phyloP scores from a whole-genome alignment of 2,888 invertebrate species.

The Amitus sp. region DNA sequence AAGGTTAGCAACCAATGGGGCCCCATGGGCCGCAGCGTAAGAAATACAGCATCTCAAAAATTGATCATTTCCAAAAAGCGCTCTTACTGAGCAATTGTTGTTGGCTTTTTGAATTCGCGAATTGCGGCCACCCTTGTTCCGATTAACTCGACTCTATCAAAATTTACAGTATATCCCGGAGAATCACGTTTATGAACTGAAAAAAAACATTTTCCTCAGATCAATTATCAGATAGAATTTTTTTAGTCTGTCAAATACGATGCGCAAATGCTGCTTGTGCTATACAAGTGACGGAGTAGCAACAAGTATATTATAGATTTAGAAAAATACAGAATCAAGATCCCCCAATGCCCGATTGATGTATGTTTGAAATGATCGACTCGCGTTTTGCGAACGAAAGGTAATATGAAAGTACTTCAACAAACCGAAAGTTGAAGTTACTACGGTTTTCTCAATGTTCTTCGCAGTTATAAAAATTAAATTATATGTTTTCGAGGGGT shows the following conservation, averaged over 20 bases:
- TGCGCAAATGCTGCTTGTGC: slow-evolving; percentile 28
- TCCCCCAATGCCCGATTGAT: slow-evolving; percentile 41
- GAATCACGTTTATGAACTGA: slow-evolving; percentile 14
- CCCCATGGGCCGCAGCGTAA: slow-evolving; percentile 34
- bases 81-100: slow-evolving; percentile 21
- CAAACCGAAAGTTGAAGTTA: slow-evolving; percentile 49
- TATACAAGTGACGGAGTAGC: slow-evolving; percentile 34
- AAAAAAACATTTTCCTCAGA: slow-evolving; percentile 2
- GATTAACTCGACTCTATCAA: slow-evolving; percentile 49
- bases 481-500: slow-evolving; percentile 6
- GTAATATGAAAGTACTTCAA: slow-evolving; percentile 51
- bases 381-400: slow-evolving; percentile 52
- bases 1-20: slow-evolving; percentile 11
- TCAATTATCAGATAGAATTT: neutral
- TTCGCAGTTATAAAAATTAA: slow-evolving; percentile 40
- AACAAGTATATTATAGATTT: slow-evolving; percentile 51
- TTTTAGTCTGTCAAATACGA: slow-evolving; percentile 24
- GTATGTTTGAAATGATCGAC: slow-evolving; percentile 52
- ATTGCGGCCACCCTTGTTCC: slow-evolving; percentile 51
- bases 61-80: slow-evolving; percentile 18
- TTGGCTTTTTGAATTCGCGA: slow-evolving; percentile 2
- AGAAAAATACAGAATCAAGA: slow-evolving; percentile 42
- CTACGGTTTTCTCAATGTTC: slow-evolving; percentile 47
- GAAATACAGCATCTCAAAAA: slow-evolving; percentile 16
- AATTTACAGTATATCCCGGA: slow-evolving; percentile 23